These are phyloP conservation scores for Ariolimax columbianus DNA, from an alignment of 2,888 invertebrate species.

Conservation along the genomic window DNA sequence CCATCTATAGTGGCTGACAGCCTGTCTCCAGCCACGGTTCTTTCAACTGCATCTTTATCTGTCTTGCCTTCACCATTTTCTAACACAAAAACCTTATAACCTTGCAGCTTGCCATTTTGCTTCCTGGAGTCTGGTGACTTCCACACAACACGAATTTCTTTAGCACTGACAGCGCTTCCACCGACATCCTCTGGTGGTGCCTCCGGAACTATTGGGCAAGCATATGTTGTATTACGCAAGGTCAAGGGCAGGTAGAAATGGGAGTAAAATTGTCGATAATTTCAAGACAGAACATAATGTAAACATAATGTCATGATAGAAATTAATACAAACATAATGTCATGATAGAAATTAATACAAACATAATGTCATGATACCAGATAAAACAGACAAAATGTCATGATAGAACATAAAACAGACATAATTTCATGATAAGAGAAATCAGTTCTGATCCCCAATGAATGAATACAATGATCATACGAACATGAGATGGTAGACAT, in stretches of 20 bases:
- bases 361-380: too few relatives aligned
- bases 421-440: too few relatives aligned
- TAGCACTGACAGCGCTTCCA: slow-evolving; percentile 91
- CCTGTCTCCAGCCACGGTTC: slow-evolving; percentile 71
- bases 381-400: too few relatives aligned
- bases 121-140: slow-evolving; percentile 93
- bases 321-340: too few relatives aligned
- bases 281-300: background rate
- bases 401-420: too few relatives aligned
- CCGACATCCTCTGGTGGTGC: slow-evolving; percentile 96
- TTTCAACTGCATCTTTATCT: slow-evolving; percentile 82
- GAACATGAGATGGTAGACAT: too few relatives aligned
- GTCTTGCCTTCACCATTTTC: slow-evolving; percentile 78
- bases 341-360: too few relatives aligned
- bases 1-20: slow-evolving; percentile 87
- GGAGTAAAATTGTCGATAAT: too few relatives aligned
- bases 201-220: slow-evolving; percentile 88
- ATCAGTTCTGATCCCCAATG: too few relatives aligned
- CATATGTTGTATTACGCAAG: background rate
- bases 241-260: background rate
- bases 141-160: slow-evolving; percentile 93
- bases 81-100: slow-evolving; percentile 73
- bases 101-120: slow-evolving; percentile 85
- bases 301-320: slow-evolving; percentile 3
- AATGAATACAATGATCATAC: too few relatives aligned